Evolutionary conservation across 2,113 vertebrate genomes (phyloP), one percentile per base, ranked within the genome.

Genomic region (Hippocampus abdominalis): DNA sequence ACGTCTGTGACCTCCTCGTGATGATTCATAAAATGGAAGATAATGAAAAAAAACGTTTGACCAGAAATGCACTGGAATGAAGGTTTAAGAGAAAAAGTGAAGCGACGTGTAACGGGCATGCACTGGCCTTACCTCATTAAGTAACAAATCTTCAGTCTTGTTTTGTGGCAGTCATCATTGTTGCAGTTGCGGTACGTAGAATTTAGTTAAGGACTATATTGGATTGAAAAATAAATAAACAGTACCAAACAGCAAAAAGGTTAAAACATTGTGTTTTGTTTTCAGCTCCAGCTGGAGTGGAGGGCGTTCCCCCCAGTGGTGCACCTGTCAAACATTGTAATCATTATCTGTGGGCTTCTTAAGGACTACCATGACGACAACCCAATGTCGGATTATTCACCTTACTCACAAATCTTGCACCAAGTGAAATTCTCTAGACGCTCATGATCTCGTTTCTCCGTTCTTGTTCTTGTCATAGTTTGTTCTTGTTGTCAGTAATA

Each of bases 121-220:
- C 8, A 39, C 36, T 8, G 64, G 20, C 10, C 81, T 94, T 93
- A 98, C 97, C 97, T 96, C 94, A 99, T 98, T 78, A 99, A 94
- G 81, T 94, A 95, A 81, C 96, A 98, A 83, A 98, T 95, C 92
- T 97, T 97, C 78, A 98, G 83, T 71, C 95, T 92, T 70, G 94
- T 95, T 72, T 89, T 91, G 76, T 92, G 85, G 73, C 91, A 89
- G 79, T 82, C 83, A 49, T 94, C 93, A 54, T 85, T 94, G n/a
- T 73, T 86, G 68, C 94, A 93, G 88, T 95, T 91, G 69, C 92
- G 94, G 42, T 98, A 99, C 0, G 97, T 99, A 73, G 36, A 21
- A 1, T 68, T 70, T 9, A 44, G 91, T 95, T 93, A 98, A 97
- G 90, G 93, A 91, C 87, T 76, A 69, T 73, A 46, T 46, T 25